A percentile compares a stretch with the other conserved stretches of the same genome.
These are phyloP conservation scores for Protobothrops flavoviridis DNA, from an alignment of 2,113 vertebrate species.

Conservation along the genomic window DNA sequence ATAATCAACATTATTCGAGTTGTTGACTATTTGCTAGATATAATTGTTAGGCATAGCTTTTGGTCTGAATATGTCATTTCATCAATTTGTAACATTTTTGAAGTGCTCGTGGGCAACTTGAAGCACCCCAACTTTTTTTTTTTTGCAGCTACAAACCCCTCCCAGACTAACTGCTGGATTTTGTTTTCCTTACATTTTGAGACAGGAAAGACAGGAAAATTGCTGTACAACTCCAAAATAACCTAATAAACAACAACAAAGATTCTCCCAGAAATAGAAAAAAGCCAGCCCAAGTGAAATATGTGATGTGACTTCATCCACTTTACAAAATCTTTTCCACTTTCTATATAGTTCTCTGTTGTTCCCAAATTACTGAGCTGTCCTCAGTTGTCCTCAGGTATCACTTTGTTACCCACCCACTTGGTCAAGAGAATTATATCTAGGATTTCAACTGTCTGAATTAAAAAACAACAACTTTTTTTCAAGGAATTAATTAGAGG, in stretches of 20 bases:
- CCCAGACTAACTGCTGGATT: neutral
- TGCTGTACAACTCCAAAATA: neutral
- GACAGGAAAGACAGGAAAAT: neutral
- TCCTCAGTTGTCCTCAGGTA: neutral
- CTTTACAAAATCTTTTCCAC: neutral
- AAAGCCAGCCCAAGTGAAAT: neutral
- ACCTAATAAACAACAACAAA: neutral
- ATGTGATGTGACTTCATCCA: neutral
- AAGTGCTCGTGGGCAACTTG: neutral
- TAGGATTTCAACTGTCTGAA: neutral
- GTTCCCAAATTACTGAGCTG: neutral
- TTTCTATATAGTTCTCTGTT: neutral
- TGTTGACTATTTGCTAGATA: neutral
- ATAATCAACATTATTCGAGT: neutral
- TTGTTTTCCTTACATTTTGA: neutral
- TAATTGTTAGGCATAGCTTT: constrained; percentile 3
- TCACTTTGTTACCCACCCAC: neutral
- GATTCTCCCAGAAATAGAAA: neutral
- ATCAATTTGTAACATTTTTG: neutral
- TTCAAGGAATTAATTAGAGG: neutral
- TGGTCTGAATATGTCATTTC: constrained; percentile 29
- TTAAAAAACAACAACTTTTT: neutral
- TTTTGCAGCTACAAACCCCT: neutral
- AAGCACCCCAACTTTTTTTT: neutral
- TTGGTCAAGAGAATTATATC: neutral